These are phyloP conservation scores for Anseranas semipalmata DNA, from an alignment of 2,113 vertebrate species.

Conservation along the genomic window DNA sequence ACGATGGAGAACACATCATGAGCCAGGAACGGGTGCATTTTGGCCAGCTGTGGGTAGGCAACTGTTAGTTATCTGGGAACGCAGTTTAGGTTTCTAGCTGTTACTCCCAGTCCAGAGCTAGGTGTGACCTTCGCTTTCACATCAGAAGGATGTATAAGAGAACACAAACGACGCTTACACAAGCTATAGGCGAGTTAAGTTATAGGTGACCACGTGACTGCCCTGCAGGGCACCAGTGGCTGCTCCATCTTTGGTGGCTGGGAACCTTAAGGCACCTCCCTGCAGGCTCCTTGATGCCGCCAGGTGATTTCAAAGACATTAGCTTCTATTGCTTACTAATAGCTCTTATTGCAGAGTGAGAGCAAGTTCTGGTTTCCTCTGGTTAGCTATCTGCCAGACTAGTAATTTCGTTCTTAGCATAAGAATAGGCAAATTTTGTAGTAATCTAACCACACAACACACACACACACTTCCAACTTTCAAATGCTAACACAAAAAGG, in stretches of 20 bases:
- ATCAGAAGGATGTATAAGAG: rapidly evolving
- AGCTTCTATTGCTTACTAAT: background rate
- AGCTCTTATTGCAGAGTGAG: background rate
- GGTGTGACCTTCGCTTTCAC: background rate
- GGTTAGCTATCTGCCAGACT: background rate
- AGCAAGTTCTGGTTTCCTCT: background rate
- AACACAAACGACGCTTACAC: rapidly evolving
- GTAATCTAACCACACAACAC: background rate
- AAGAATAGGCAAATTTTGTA: background rate
- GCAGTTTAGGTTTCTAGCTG: background rate
- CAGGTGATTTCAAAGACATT: background rate
- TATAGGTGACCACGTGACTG: background rate
- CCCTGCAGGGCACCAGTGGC: background rate
- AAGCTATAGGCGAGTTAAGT: rapidly evolving
- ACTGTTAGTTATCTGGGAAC: background rate
- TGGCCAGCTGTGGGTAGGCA: background rate
- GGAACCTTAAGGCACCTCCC: background rate
- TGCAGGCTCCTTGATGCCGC: background rate
- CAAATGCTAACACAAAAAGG: background rate
- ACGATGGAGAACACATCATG: background rate
- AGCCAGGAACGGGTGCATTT: rapidly evolving
- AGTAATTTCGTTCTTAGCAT: background rate
- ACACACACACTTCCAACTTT: rapidly evolving
- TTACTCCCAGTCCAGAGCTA: background rate
- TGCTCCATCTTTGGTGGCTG: background rate